Evolutionary conservation across 2,797 vertebrate species (phyloP).

Genomic region (Ctenochaetus hawaiiensis): DNA sequence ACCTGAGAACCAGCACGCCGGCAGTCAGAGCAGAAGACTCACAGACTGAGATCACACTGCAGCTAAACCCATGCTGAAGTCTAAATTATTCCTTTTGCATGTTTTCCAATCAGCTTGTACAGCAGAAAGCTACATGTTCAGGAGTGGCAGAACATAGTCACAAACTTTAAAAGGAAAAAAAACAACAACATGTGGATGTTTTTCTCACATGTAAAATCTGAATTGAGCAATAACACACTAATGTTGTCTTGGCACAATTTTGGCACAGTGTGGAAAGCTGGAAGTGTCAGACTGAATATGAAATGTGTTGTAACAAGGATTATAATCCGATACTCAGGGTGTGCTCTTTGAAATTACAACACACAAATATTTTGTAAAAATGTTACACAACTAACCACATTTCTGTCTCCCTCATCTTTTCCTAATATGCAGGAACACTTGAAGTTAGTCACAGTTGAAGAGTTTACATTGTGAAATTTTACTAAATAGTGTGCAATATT

Average conservation of each 20-base stretch:
- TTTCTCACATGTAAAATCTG: not conserved
- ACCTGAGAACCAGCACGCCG: constrained; percentile 82
- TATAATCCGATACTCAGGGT: not conserved
- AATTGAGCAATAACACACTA: not conserved
- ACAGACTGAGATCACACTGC: not conserved
- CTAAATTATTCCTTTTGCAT: not conserved
- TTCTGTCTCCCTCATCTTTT: not conserved
- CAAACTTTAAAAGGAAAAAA: not conserved
- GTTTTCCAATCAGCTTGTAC: not conserved
- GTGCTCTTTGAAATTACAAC: too few relatives aligned
- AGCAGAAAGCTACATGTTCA: not conserved
- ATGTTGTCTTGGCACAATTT: not conserved
- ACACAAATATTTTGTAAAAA: not conserved
- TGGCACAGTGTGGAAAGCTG: not conserved
- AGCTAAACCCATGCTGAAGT: not conserved
- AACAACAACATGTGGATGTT: not conserved
- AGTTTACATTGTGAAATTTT: too few relatives aligned
- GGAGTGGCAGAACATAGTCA: not conserved
- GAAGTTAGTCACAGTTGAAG: too few relatives aligned
- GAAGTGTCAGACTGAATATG: not conserved
- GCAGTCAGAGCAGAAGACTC: constrained; percentile 25
- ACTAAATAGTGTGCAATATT: too few relatives aligned
- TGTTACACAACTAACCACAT: not conserved
- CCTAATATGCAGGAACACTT: not conserved
- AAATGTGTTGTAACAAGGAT: not conserved